Conservation (phyloP, 2,113 vertebrate genomes). For the Corapipo altera region DNA sequence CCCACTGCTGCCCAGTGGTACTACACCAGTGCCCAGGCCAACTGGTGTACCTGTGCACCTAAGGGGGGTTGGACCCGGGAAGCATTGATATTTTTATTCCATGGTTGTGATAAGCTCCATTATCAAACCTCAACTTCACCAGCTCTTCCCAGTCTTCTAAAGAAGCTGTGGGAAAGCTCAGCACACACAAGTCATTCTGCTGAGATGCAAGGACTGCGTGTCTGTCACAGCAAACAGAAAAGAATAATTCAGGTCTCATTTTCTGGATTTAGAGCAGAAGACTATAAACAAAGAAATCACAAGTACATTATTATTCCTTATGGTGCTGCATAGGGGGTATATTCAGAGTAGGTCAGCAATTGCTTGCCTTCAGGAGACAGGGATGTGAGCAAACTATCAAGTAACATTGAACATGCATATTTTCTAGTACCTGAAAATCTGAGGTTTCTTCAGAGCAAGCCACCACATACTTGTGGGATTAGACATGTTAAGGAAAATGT, state of each 20-base stretch:
- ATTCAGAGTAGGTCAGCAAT: neutral
- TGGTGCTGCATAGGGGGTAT: neutral
- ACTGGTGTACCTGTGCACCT: neutral
- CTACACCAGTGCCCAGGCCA: no score
- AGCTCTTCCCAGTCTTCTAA: neutral
- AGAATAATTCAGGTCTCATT: neutral
- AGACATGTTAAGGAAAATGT: constrained; percentile 38
- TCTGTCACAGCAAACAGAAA: neutral
- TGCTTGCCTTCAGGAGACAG: neutral
- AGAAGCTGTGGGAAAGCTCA: neutral
- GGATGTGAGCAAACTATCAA: constrained; percentile 42
- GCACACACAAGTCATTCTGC: neutral
- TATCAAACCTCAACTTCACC: neutral
- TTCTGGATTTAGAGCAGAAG: neutral
- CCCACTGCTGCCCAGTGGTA: neutral
- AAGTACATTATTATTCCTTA: neutral
- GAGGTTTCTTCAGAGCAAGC: constrained; percentile 48
- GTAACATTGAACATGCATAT: constrained; percentile 5
- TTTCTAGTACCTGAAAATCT: constrained; percentile 56
- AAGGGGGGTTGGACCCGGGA: neutral
- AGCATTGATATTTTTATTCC: neutral
- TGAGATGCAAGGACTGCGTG: neutral
- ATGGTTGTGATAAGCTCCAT: neutral
- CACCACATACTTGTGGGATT: constrained; percentile 59
- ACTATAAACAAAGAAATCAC: neutral